Base-by-base conservation (phyloP, 2,797 vertebrate genomes). In the Falco concolor region DNA sequence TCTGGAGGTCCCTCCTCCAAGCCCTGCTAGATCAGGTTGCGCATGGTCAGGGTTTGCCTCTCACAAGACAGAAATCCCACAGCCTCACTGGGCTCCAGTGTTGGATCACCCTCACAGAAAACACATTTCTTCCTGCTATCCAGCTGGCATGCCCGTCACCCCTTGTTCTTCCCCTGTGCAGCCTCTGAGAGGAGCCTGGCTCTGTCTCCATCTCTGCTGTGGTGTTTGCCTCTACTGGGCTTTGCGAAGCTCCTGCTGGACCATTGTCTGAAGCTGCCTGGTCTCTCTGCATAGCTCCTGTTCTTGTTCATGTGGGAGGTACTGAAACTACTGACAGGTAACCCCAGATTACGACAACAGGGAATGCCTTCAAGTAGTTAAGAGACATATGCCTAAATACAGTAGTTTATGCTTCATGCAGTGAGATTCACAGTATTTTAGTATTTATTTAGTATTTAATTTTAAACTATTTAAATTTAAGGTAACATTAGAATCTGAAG, bases 261-360 rank as follows among this genome's bases (percentile, higher is more conserved):
- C 3, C 30, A 4, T 9, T 80, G n/a, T 38, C 11, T 79, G 10
- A 80, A 73, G 17, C 12, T 64, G 24, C 32, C 56, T 65, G 38
- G 17, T 67, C 47, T 50, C 27, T 14, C 56, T 57, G 45, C 80
- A 25, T 9, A 60, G 28, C 10, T 87, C 54, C 74, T 68, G 10
- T 7, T 72, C 60, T 69, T 10, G 2, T 21, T 70, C 40, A 40
- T 7, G 14, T 0, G 3, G 34, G 28, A 75, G 0, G 7, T 53
- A 65, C 24, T 40, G 11, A 44, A 90, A 77, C 50, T 50, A 72
- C 49, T 8, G 21, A 23, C 10, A 23, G 0, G 0, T 56, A 85
- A 53, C 34, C n/a, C 34, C 34, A 75, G 13, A 74, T 67, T 34
- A 75, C 7, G 12, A 47, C 27, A 67, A 74, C 2, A 60, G 44